phyloP scores from a whole-genome alignment of 2,113 vertebrate species.

The Spermophilus dauricus region DNA sequence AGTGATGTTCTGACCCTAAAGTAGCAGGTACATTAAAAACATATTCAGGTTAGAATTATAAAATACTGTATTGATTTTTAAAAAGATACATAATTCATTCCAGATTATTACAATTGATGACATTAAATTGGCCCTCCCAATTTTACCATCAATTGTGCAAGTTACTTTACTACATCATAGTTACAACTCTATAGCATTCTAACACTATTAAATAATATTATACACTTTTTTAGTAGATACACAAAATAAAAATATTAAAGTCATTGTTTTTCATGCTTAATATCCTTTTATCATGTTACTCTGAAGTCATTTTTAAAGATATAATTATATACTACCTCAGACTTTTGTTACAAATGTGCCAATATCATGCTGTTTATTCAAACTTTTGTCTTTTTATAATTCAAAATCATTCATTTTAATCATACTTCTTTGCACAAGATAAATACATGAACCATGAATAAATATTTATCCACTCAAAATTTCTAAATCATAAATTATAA shows the following conservation, averaged over 20 bases:
- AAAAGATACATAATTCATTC: constrained; percentile 52
- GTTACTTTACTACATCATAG: neutral
- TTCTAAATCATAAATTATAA: neutral
- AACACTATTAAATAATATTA: neutral
- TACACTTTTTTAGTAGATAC: neutral
- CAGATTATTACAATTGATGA: constrained; percentile 4
- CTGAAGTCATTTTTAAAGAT: neutral
- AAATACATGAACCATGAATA: neutral
- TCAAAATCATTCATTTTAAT: neutral
- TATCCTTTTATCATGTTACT: neutral
- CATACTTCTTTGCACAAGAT: neutral
- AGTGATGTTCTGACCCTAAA: constrained; percentile 59
- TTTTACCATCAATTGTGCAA: neutral
- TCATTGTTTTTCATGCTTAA: neutral
- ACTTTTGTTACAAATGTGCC: neutral
- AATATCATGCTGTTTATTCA: neutral
- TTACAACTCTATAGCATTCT: neutral
- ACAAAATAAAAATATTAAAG: neutral
- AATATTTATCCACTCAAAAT: neutral
- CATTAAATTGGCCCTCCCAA: neutral
- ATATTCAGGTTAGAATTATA: constrained; percentile 51
- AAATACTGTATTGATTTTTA: constrained; percentile 47
- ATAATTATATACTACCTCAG: neutral
- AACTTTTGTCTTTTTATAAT: neutral
- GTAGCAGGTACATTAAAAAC: constrained; percentile 42